Evolutionary conservation across 2,113 vertebrate species (phyloP).

Genomic region (Choloepus hoffmanni): DNA sequence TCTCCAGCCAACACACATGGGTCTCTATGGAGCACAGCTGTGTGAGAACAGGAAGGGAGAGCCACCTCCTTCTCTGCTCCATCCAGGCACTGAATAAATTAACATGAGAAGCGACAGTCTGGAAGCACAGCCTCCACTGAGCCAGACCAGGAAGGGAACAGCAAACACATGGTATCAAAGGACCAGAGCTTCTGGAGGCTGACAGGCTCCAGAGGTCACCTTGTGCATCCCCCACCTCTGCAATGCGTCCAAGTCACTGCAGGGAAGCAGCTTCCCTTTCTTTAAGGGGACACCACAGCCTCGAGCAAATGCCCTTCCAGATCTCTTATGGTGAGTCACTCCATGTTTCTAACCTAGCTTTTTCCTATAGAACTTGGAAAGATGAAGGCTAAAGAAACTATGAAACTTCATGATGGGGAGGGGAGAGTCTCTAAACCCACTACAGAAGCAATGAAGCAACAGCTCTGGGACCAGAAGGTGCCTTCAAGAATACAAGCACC

Average conservation of each 20-base stretch:
- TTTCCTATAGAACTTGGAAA: neutral
- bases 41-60: conserved; percentile 83
- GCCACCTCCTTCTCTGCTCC: conserved; percentile 79
- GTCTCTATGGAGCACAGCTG: conserved; percentile 84
- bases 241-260: neutral
- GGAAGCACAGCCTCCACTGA: conserved; percentile 38
- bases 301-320: neutral
- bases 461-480: neutral
- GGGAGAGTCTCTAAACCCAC: neutral
- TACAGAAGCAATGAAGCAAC: neutral
- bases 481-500: neutral
- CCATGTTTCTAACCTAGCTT: neutral
- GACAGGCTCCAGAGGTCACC: neutral
- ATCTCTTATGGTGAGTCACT: neutral
- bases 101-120: conserved; percentile 77
- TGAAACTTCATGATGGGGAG: neutral
- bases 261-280: neutral
- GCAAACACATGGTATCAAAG: neutral
- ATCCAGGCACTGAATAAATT: conserved; percentile 82
- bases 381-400: neutral
- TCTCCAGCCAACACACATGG: conserved; percentile 6
- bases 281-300: neutral
- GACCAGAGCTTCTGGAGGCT: neutral
- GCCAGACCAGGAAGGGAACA: neutral
- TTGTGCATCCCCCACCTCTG: neutral